Base-by-base conservation (phyloP, 2,113 vertebrate species). In the Siniperca knerii region DNA sequence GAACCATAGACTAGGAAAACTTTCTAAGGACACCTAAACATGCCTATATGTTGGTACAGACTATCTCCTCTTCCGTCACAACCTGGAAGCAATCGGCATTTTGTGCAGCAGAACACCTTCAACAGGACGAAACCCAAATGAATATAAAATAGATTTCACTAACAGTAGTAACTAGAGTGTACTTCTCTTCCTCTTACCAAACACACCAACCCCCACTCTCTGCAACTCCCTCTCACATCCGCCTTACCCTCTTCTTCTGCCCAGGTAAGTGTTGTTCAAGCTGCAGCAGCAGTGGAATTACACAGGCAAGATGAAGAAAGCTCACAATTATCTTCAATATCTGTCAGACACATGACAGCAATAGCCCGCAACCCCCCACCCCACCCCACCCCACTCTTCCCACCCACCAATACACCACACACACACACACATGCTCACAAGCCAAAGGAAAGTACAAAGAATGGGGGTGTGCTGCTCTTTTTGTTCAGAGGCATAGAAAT, bases 261-360 rank as follows among this genome's bases (percentile, higher is more conserved):
- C 92, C 95, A 95, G 95, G 95, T 95, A 93, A 95, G 93, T 90
- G 87, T 88, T 94, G 91, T 89, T 91, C 83, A 85, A 90, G 90
- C 90, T 90, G 86, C 92, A 92, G 86, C 90, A 87, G 85, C 85
- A 64, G 81, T 89, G 91, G 91, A 94, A 95, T 95, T 95, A 95
- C 93, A 94, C 90, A 94, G 92, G 92, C 94, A 93, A 89, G 92
- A 93, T 87, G 93, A 95, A 95, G 94, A 96, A 95, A 95, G 94
- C 89, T 92, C 93, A 95, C 95, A 95, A 96, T 96, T 96, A 96
- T 95, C 95, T 95, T 94, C 95, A 96, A 96, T 96, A 96, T 95
- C 95, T 95, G 95, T 96, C 95, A 96, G 94, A 92, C 90, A 93
- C 92, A 95, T 95, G 95, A 95, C 95, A 95, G 95, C 93, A 93